Evolutionary conservation across 2,797 vertebrate genomes (phyloP).

Genomic region (Capromys pilorides): DNA sequence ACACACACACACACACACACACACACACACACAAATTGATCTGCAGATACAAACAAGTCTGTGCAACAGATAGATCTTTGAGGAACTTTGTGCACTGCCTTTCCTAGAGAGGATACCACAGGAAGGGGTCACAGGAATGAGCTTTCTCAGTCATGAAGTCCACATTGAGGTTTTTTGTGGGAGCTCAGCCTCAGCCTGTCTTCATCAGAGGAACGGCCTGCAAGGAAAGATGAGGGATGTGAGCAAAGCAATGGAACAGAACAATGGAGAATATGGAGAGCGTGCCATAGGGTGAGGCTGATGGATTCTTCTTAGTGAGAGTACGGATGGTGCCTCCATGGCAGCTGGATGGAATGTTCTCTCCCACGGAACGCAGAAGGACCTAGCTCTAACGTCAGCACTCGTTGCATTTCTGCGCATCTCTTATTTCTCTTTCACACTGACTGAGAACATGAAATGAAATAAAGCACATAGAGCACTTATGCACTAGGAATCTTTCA

Average conservation of each 20-base stretch:
- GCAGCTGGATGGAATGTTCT: fast-evolving
- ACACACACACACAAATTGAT: not conserved
- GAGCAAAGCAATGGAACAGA: not conserved
- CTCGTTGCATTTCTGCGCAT: not conserved
- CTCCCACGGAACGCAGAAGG: not conserved
- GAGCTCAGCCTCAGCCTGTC: not conserved
- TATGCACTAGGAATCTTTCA: not conserved
- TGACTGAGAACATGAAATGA: not conserved
- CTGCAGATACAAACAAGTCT: not conserved
- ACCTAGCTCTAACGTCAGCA: not conserved
- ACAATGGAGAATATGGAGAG: not conserved
- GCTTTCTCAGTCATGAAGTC: not conserved
- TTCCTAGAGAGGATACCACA: not conserved
- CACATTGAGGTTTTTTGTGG: not conserved
- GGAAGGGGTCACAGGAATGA: not conserved
- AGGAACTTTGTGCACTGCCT: not conserved
- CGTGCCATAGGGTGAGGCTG: not conserved
- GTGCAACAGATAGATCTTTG: not conserved
- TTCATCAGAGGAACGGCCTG: not conserved
- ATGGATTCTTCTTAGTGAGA: not conserved
- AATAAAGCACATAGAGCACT: not conserved
- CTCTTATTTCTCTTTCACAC: not conserved
- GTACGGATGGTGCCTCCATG: not conserved
- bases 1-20: not conserved
- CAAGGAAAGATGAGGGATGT: not conserved